These are phyloP conservation scores for Megalops atlanticus DNA, from an alignment of 2,113 vertebrate genomes.

Conservation along the genomic window DNA sequence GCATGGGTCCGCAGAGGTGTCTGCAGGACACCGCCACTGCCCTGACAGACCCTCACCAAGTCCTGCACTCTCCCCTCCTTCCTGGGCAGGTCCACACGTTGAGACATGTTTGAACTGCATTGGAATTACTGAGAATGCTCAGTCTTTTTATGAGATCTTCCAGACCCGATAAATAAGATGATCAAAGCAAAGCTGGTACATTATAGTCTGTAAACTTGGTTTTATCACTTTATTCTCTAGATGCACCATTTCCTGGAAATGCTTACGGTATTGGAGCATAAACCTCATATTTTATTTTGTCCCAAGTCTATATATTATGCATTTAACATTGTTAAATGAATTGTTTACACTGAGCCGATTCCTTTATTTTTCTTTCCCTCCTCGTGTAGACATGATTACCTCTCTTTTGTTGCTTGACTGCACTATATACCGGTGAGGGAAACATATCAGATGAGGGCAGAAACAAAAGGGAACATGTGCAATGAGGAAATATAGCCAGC, in stretches of 20 bases:
- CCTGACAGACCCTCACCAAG: not conserved
- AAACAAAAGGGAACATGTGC: not conserved
- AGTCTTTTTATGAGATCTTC: not conserved
- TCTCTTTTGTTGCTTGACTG: not conserved
- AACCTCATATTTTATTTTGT: too few relatives aligned
- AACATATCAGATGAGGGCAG: not conserved
- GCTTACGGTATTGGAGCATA: too few relatives aligned
- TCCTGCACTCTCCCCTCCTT: not conserved
- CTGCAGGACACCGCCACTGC: not conserved
- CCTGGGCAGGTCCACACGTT: not conserved
- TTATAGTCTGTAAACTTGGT: slow-evolving; percentile 8
- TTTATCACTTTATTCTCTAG: too few relatives aligned
- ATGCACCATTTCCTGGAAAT: too few relatives aligned
- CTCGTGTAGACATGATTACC: not conserved
- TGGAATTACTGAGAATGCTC: not conserved
- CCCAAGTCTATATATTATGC: too few relatives aligned
- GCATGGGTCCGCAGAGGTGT: not conserved
- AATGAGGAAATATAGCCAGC: not conserved
- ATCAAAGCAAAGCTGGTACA: not conserved
- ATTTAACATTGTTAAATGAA: too few relatives aligned
- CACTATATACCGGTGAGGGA: not conserved
- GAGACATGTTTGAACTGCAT: not conserved
- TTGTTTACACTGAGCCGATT: not conserved
- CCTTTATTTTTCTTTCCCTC: not conserved
- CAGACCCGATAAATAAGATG: not conserved